Percentiles rank a stretch among this genome's conserved stretches.
Conservation (phyloP, 2,113 vertebrate species). For the Gasterosteus aculeatus region DNA sequence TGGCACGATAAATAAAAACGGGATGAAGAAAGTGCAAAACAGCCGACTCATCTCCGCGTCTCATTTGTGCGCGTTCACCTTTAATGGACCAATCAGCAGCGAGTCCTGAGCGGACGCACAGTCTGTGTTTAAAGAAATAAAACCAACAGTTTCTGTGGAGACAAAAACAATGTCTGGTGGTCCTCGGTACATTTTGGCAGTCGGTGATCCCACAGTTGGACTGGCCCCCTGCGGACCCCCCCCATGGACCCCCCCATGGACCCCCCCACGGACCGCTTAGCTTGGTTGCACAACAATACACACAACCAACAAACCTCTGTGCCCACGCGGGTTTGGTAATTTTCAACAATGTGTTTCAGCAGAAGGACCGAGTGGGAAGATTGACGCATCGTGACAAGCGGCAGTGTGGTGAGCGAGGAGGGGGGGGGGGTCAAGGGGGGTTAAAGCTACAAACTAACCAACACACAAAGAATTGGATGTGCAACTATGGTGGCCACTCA, state of each 20-base stretch:
- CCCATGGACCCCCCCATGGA: neutral
- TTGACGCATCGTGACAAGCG: conserved; percentile 51
- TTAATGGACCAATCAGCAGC: conserved; percentile 24
- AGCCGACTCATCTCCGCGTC: neutral
- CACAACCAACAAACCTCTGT: conserved; percentile 51
- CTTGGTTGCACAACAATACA: conserved; percentile 59
- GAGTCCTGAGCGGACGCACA: conserved; percentile 9
- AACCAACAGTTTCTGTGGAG: conserved; percentile 42
- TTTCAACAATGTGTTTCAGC: conserved; percentile 62
- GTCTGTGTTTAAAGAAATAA: conserved; percentile 23
- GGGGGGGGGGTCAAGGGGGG: conserved; percentile 10
- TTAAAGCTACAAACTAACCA: conserved; percentile 55
- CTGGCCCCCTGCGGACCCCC: conserved; percentile 40
- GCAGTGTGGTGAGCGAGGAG: conserved; percentile 34
- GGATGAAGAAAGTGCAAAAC: neutral
- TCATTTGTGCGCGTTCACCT: conserved; percentile 12
- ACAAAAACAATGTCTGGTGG: conserved; percentile 43
- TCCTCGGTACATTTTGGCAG: conserved; percentile 36
- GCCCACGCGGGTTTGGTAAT: conserved; percentile 48
- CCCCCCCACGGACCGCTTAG: conserved; percentile 30
- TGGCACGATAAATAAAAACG: neutral
- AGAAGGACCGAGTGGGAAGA: conserved; percentile 26
- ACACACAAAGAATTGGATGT: conserved; percentile 42
- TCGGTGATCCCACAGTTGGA: conserved; percentile 33
- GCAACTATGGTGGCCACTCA: conserved; percentile 47